A percentile compares a stretch with the other conserved stretches of the same genome.
phyloP scores from a whole-genome alignment of 2,113 vertebrate genomes.

The Bufo gargarizans region DNA sequence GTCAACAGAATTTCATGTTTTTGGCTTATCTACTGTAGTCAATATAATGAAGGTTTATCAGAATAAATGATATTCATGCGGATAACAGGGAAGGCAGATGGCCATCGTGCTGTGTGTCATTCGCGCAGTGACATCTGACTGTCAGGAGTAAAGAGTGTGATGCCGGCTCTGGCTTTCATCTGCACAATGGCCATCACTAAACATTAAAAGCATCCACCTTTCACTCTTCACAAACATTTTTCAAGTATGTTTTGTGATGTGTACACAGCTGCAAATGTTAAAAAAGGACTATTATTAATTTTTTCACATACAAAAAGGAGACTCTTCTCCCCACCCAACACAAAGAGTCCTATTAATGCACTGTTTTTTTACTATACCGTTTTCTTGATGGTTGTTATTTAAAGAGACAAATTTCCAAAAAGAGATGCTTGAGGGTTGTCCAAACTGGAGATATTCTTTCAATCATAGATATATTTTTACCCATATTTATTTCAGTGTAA shows the following conservation, averaged over 20 bases:
- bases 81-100: conserved; percentile 46
- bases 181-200: conserved; percentile 23
- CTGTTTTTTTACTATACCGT: neutral
- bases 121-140: conserved; percentile 36
- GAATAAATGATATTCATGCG: conserved; percentile 9
- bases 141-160: conserved; percentile 47
- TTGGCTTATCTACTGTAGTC: neutral
- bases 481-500: neutral
- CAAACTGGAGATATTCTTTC: neutral
- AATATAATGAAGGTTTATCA: neutral
- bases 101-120: conserved; percentile 47
- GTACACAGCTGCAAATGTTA: conserved; percentile 53
- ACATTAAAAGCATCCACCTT: conserved; percentile 39
- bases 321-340: neutral
- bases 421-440: neutral
- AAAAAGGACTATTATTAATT: conserved; percentile 1
- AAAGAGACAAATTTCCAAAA: neutral
- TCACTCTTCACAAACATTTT: conserved; percentile 51
- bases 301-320: conserved; percentile 4
- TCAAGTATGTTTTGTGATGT: conserved; percentile 51
- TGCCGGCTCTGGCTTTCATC: conserved; percentile 39
- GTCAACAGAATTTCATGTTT: neutral
- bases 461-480: neutral
- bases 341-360: neutral
- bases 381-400: neutral